Evolutionary conservation across 1,140 invertebrate genomes (phyloP).

Genomic region (Meloidogyne floridensis): DNA sequence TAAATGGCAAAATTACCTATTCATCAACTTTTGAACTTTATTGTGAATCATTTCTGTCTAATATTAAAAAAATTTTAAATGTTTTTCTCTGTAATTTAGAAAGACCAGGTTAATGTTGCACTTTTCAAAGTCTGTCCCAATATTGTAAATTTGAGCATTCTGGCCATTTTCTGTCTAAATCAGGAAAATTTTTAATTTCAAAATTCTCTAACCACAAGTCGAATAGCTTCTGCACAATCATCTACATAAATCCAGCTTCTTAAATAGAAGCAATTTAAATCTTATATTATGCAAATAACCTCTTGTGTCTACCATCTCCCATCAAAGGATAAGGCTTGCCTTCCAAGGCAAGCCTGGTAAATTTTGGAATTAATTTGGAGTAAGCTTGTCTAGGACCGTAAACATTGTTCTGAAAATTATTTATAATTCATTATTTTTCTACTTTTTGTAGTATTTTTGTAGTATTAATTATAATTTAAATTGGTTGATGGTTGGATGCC

Average conservation of each 20-base stretch:
- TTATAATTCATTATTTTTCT: not conserved
- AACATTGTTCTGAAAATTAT: constrained; percentile 57
- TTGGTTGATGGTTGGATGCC: not conserved
- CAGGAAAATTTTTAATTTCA: not conserved
- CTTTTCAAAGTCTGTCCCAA: constrained; percentile 65
- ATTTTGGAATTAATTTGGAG: constrained; percentile 66
- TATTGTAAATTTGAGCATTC: constrained; percentile 62
- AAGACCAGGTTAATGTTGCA: constrained; percentile 55
- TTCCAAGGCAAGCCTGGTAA: constrained; percentile 63
- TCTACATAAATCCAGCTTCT: constrained; percentile 65
- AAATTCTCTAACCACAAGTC: constrained; percentile 48
- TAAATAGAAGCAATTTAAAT: constrained; percentile 23
- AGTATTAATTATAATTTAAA: no score
- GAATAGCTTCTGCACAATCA: constrained; percentile 64
- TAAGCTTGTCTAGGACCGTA: constrained; percentile 65
- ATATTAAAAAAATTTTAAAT: constrained; percentile 1
- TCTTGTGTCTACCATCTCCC: constrained; percentile 63
- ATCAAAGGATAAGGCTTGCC: constrained; percentile 65
- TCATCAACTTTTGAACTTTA: constrained; percentile 52
- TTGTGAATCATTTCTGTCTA: constrained; percentile 60
- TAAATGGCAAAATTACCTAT: constrained; percentile 18
- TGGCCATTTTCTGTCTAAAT: constrained; percentile 36
- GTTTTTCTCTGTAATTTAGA: not conserved
- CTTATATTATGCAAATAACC: constrained; percentile 32
- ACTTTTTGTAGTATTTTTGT: not conserved